Evolutionary conservation across 30 jellyfish, hydroid and myxozoan genomes (phyloP), one percentile per base, ranked within the genome.

Genomic region (Rhopilema esculentum): DNA sequence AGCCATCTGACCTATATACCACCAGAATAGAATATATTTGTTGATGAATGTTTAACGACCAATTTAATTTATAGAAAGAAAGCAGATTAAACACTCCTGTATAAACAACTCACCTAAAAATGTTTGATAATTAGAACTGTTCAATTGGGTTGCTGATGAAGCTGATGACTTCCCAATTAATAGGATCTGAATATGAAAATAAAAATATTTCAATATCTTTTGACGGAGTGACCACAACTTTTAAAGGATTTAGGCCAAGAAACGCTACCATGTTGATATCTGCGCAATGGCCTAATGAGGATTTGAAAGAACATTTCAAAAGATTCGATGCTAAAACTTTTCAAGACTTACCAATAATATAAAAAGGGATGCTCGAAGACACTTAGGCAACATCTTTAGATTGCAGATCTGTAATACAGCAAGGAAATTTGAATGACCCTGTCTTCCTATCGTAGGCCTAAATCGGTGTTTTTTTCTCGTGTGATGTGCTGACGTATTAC

Each of bases 401-500:
- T 17, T 8, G 51, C 17, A 4, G 49, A 68, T 68, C 79, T 20
- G 30, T 20, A 12, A 40, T 2, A 40, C 57, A 19, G 33, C 78
- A 18, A 77, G 26, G 24, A 70, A 49, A 1, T 19, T 9, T 2
- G 25, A 61, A 76, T 28, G 32, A 29, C 24, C 8, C 33, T 0
- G 61, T 9, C 19, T 25, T n/a, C 63, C 21, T 23, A 15, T 21
- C 17, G 25, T 12, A 72, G 90, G 90, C 84, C 83, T 70, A 82
- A 82, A 82, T 72, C 84, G 71, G 0, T 70, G 22, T 15, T 83
- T 30, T 29, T 4, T 17, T 80, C 86, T 57, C 40, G 88, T 83
- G 80, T 75, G 86, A 83, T 83, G 92, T 83, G 92, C 92, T 68
- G 78, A 83, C 92, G 92, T 83, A 33, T 83, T 66, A 83, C 83